Conservation (phyloP, 2,113 vertebrate genomes). For the Myotis yumanensis region DNA sequence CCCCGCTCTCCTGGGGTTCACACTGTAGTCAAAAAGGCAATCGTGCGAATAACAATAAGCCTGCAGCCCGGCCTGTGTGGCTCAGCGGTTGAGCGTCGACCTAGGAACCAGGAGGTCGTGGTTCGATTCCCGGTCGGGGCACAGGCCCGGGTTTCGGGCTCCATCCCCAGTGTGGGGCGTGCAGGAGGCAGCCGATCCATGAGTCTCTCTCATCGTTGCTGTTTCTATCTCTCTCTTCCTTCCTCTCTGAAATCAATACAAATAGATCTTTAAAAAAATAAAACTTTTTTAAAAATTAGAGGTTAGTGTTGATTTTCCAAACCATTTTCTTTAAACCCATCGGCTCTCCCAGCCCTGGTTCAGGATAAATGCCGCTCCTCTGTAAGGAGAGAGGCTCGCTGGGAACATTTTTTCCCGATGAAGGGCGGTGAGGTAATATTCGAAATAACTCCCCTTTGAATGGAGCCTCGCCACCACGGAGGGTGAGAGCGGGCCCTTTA, state of each 20-base stretch:
- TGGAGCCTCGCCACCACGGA: background rate
- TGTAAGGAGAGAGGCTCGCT: background rate
- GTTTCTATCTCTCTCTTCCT: too few species aligned
- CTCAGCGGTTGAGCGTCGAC: too few species aligned
- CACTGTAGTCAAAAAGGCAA: background rate
- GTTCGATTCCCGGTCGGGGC: too few species aligned
- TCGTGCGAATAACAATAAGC: background rate
- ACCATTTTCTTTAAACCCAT: background rate
- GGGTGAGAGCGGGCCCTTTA: constrained; percentile 32
- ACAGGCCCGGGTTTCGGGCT: too few species aligned
- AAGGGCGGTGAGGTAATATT: constrained; percentile 40
- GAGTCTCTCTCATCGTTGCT: too few species aligned
- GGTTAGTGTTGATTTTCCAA: background rate
- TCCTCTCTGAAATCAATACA: too few species aligned
- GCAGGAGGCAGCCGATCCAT: too few species aligned
- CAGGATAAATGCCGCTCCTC: background rate
- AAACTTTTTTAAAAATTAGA: background rate
- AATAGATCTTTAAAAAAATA: background rate
- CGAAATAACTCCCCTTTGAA: constrained; percentile 60
- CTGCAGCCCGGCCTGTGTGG: background rate
- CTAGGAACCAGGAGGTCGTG: accelerated
- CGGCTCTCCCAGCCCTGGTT: background rate
- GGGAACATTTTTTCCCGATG: background rate
- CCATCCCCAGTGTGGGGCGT: too few species aligned
- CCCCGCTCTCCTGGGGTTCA: background rate